Evolutionary conservation across 2,888 invertebrate genomes (phyloP), one percentile per base, ranked within the genome.

Genomic region (Saturnia pavonia): DNA sequence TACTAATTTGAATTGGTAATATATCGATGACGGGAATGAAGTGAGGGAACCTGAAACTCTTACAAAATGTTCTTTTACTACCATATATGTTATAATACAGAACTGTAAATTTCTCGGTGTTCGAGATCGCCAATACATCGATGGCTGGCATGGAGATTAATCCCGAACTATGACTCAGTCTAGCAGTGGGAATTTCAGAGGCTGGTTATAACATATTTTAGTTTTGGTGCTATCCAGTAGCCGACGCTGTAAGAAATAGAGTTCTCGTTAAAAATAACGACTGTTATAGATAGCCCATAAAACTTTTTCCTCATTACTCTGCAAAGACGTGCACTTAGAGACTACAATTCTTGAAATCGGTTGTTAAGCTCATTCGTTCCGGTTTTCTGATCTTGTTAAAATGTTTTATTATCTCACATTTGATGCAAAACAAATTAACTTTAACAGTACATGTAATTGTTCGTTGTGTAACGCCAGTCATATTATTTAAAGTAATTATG

Each of bases 331-430:
- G 40, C 54, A 42, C 54, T 25, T 51, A 25, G 25, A 66, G 66
- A 34, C 11, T 45, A 40, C 40, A 69, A 65, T 34, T 54, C n/a
- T 40, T 27, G 57, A 60, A 54, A 67, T 66, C 42, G 51, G 43
- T 71, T 67, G 51, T 57, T 69, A 40, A 67, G 48, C 43, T 57
- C 63, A 78, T 82, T 82, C 82, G 88, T 88, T 88, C 86, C 89
- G 88, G 89, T 89, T 89, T 89, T 85, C 83, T 87, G 81, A 80
- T 79, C 82, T 80, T 72, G 79, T 82, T 77, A 79, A 80, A 80
- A 48, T 81, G 72, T 75, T 77, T 80, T 74, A 79, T 76, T 77
- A 74, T 75, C 74, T 75, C 34, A 72, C 73, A 75, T 76, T 80
- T 82, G 74, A 76, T 77, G 73, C 25, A 54, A 34, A 60, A 40